Conservation (phyloP, 2,888 invertebrate species). For the Idaea biselata region DNA sequence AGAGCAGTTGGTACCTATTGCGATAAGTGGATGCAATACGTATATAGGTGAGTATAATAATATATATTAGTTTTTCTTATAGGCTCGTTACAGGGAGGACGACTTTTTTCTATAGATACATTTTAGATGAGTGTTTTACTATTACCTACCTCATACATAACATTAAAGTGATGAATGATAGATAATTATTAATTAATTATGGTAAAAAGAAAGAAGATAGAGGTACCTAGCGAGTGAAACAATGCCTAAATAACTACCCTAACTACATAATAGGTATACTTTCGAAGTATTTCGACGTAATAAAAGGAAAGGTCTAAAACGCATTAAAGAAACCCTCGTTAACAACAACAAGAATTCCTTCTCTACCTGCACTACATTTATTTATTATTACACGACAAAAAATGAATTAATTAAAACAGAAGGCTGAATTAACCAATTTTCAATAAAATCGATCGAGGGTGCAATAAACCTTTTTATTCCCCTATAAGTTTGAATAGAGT, state of each 20-base stretch:
- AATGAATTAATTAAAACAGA: neutral
- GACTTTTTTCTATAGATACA: neutral
- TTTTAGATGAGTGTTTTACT: neutral
- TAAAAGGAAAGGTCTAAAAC: too few species aligned
- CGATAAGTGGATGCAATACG: conserved; percentile 13
- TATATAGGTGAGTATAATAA: conserved; percentile 31
- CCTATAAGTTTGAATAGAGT: conserved; percentile 11
- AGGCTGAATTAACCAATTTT: conserved; percentile 1
- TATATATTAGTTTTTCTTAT: neutral
- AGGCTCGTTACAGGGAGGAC: neutral
- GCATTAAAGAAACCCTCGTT: too few species aligned
- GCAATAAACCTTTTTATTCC: conserved; percentile 16
- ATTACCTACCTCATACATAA: neutral
- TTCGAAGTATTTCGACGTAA: too few species aligned
- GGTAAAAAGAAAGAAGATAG: too few species aligned
- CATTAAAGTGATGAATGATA: too few species aligned
- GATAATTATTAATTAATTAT: too few species aligned
- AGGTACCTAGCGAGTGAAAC: too few species aligned
- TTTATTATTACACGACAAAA: too few species aligned
- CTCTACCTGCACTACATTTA: too few species aligned
- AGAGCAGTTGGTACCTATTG: neutral
- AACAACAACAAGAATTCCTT: too few species aligned
- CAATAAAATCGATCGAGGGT: conserved; percentile 11
- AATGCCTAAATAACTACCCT: too few species aligned
- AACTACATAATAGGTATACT: too few species aligned